Evolutionary conservation across 2,888 invertebrate genomes (phyloP), one percentile per base, ranked within the genome.

Genomic region (Choristoneura rosaceana): DNA sequence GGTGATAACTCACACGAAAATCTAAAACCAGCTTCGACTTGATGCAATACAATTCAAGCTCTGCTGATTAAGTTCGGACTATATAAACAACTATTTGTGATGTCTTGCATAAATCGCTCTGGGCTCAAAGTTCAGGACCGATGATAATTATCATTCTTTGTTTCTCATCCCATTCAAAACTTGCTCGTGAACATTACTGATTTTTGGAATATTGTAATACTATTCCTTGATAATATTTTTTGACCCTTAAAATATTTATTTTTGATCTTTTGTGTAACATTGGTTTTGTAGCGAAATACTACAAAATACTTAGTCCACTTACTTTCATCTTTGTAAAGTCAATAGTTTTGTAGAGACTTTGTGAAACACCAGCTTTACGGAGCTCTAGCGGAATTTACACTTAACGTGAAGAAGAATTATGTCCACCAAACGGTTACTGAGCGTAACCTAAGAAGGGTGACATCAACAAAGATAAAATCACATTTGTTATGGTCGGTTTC

Each of bases 381-480:
- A 25, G 7, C 4, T 25, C 12, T 10, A 17, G 3, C 34, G 59
- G 7, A 14, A 59, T 17, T n/a, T n/a, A 38, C 9, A 59, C n/a
- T 34, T n/a, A 59, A 59, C 10, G 7, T 15, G 25, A 25, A 1
- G 25, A 25, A 9, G 55, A 25, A 25, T 25, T 55, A 55, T 25
- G 9, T 0, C 3, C 25, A 55, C 10, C 55, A 55, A 25, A 55
- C 9, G 55, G 10, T 17, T 12, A 47, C 15, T 59, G 8, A 2
- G 15, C 25, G 34, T 58, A 55, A 58, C 9, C 47, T 61, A 62
- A 66, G 41, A 71, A 60, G 61, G 66, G 67, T 71, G 66, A 62
- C 67, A 67, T 67, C 67, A 71, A 62, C 38, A 5, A 25, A 34
- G 67, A 71, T 71, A 67, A 58, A 71, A 62, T 71, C 47, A 33